These are phyloP conservation scores for Australoheros facetus DNA, from an alignment of 2,797 vertebrate species.

Conservation along the genomic window DNA sequence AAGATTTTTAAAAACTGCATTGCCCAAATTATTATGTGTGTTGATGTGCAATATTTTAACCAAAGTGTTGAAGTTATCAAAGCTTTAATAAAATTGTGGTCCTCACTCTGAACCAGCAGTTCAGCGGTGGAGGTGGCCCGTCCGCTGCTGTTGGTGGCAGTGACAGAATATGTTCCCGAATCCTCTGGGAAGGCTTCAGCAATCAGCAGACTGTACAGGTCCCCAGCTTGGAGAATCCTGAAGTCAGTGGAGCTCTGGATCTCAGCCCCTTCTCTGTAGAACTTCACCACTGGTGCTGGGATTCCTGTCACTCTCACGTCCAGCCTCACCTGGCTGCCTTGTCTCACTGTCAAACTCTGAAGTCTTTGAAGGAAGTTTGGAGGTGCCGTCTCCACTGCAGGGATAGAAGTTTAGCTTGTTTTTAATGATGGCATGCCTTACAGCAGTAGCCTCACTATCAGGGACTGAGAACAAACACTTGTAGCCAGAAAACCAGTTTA, in stretches of 20 bases:
- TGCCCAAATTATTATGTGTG: background rate
- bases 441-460: fast-evolving
- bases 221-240: slow-evolving; percentile 94
- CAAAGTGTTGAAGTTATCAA: background rate
- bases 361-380: slow-evolving; percentile 96
- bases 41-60: background rate
- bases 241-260: slow-evolving; percentile 99
- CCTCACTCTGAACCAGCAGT: slow-evolving; percentile 91
- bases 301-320: slow-evolving; percentile 95
- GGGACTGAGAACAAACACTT: background rate
- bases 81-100: background rate
- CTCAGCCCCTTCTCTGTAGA: slow-evolving; percentile 97
- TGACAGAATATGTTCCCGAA: slow-evolving; percentile 97
- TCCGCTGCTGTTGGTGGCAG: slow-evolving; percentile 93
- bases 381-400: slow-evolving; percentile 91
- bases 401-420: background rate
- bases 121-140: slow-evolving; percentile 97
- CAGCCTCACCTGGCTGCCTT: slow-evolving; percentile 96
- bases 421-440: background rate
- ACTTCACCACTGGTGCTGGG: slow-evolving; percentile 97
- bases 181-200: slow-evolving; percentile 97
- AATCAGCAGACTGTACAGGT: slow-evolving; percentile 96
- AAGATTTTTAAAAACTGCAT: background rate
- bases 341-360: slow-evolving; percentile 93
- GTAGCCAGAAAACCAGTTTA: background rate